Percentiles rank a stretch among this genome's conserved stretches.
Conservation (phyloP, 1,140 invertebrate species). For the Nasonia giraulti region DNA sequence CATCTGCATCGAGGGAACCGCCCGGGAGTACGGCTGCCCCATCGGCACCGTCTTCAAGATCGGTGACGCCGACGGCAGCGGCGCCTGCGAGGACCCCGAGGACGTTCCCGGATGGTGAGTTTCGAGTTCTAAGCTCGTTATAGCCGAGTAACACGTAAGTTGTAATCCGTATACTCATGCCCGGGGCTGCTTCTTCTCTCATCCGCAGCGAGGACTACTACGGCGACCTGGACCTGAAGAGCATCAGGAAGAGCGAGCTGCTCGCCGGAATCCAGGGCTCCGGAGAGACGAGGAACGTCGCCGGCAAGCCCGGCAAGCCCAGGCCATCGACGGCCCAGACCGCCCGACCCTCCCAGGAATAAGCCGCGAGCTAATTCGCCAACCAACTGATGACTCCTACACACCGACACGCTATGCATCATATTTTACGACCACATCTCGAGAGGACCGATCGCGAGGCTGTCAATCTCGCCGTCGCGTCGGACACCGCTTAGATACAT, state of each 20-base stretch:
- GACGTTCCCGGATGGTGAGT: conserved; percentile 96
- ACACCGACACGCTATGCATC: neutral
- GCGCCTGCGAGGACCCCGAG: conserved; percentile 94
- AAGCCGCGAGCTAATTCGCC: conserved; percentile 62
- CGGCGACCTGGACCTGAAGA: conserved; percentile 93
- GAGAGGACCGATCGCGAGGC: neutral
- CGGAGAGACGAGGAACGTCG: conserved; percentile 72
- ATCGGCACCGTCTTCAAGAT: conserved; percentile 97
- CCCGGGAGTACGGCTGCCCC: conserved; percentile 95
- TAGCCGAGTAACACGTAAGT: neutral
- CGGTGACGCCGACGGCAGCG: conserved; percentile 88
- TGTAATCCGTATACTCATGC: neutral
- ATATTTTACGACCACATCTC: neutral
- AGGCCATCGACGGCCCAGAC: conserved; percentile 72
- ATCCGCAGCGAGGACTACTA: conserved; percentile 94
- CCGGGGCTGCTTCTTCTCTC: neutral
- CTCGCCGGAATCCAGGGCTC: conserved; percentile 84
- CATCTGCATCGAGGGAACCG: conserved; percentile 91
- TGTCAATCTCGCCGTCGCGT: neutral
- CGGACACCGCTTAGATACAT: neutral
- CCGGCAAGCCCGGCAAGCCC: conserved; percentile 72
- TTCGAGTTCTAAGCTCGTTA: neutral
- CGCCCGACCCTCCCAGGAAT: conserved; percentile 42
- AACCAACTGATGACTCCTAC: neutral
- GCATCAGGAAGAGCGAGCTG: conserved; percentile 93